Conservation (phyloP, 1,140 invertebrate genomes). For the Frieseomelitta varia region DNA sequence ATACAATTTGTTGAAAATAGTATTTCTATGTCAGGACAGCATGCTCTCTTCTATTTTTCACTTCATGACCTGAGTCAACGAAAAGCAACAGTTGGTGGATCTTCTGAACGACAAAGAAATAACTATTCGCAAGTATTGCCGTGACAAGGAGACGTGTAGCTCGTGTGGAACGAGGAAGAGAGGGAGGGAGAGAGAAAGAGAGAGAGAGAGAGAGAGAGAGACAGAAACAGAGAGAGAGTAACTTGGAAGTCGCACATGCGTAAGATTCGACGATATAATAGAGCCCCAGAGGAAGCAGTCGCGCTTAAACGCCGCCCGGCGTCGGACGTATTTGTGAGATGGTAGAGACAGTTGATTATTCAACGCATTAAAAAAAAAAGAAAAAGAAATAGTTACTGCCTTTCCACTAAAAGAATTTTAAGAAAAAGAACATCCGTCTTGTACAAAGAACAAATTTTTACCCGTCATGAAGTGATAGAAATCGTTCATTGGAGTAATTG, state of each 20-base stretch:
- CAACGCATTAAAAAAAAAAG: neutral
- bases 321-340: slow-evolving; percentile 53
- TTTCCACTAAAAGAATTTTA: neutral
- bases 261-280: slow-evolving; percentile 72
- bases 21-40: neutral
- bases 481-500: neutral
- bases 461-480: neutral
- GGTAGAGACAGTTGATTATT: too few relatives aligned
- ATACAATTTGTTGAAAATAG: neutral
- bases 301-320: slow-evolving; percentile 70
- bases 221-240: neutral
- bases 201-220: neutral
- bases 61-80: neutral
- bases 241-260: slow-evolving; percentile 70
- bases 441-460: neutral
- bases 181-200: neutral
- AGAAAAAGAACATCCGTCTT: neutral
- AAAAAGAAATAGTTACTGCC: neutral
- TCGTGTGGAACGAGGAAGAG: neutral
- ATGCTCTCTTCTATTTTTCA: slow-evolving; percentile 20
- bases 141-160: neutral
- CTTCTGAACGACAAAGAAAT: neutral
- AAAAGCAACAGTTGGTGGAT: slow-evolving; percentile 67
- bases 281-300: slow-evolving; percentile 61
- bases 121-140: neutral